Percentiles rank a stretch among this genome's conserved stretches.
phyloP scores from a whole-genome alignment of 1,140 invertebrate genomes.

The Procambarus clarkii region DNA sequence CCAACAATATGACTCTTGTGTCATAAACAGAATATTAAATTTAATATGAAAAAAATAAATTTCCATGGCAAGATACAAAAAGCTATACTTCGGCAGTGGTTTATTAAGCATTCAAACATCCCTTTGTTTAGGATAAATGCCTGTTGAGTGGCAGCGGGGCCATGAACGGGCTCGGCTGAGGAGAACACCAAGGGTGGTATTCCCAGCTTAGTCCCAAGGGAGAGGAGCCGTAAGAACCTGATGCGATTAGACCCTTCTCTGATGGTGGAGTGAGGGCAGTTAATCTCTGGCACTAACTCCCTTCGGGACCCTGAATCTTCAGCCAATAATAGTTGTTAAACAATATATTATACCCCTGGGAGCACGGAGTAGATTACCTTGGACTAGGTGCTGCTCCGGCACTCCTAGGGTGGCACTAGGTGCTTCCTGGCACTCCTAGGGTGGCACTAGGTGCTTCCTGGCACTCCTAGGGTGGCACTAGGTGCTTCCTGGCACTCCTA shows the following conservation, averaged over 20 bases:
- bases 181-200: neutral
- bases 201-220: neutral
- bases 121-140: conserved; percentile 37
- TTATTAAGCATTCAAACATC: conserved; percentile 56
- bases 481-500: too few species aligned
- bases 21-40: neutral
- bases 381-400: too few species aligned
- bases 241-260: neutral
- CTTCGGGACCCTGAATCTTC: conserved; percentile 28
- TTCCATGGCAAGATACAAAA: conserved; percentile 38
- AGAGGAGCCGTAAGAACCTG: neutral
- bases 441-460: too few species aligned
- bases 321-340: conserved; percentile 46
- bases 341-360: conserved; percentile 38
- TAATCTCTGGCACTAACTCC: conserved; percentile 42
- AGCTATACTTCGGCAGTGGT: conserved; percentile 44
- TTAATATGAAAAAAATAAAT: conserved; percentile 8
- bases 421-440: too few species aligned
- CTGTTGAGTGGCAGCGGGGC: neutral
- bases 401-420: neutral
- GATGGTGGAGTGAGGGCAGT: neutral
- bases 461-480: too few species aligned
- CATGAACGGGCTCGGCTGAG: neutral
- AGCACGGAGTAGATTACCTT: neutral
- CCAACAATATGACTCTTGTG: neutral